A percentile compares a stretch with the other conserved stretches of the same genome.
Evolutionary conservation across 2,888 invertebrate species (phyloP).

Genomic region (Drosophila mimetica): DNA sequence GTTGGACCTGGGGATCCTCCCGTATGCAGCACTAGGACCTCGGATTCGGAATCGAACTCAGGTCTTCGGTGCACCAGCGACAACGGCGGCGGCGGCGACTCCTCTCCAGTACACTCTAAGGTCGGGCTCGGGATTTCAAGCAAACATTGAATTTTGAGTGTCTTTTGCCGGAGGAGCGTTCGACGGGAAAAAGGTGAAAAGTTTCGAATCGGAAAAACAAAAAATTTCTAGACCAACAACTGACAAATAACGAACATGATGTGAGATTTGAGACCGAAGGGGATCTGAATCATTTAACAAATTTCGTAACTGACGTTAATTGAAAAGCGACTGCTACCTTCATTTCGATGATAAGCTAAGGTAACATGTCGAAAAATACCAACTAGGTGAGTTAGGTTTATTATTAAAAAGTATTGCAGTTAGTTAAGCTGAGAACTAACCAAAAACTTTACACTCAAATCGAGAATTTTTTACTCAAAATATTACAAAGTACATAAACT

Average conservation of each 20-base stretch:
- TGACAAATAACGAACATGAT: constrained; percentile 70
- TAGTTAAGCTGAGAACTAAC: too few relatives aligned
- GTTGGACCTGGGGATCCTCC: constrained; percentile 2
- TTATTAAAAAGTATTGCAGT: too few relatives aligned
- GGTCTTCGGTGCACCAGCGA: constrained; percentile 12
- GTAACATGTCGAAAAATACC: too few relatives aligned
- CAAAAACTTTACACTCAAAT: too few relatives aligned
- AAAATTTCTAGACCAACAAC: constrained; percentile 63
- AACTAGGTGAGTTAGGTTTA: too few relatives aligned
- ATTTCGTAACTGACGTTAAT: constrained; percentile 7
- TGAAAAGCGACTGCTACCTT: constrained; percentile 3
- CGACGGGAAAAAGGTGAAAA: constrained; percentile 38
- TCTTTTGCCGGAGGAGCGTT: constrained; percentile 63
- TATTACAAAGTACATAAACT: too few relatives aligned
- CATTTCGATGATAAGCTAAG: not conserved
- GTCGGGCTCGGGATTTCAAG: constrained; percentile 42
- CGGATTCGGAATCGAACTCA: constrained; percentile 3
- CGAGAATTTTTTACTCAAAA: too few relatives aligned
- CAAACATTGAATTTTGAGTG: constrained; percentile 71
- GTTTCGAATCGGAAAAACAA: constrained; percentile 52
- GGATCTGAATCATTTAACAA: constrained; percentile 1
- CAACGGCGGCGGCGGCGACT: constrained; percentile 1
- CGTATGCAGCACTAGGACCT: not conserved
- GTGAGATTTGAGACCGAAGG: constrained; percentile 28
- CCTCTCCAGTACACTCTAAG: constrained; percentile 41